phyloP scores from a whole-genome alignment of 2,113 vertebrate species.

The Leptobrachium leishanense region DNA sequence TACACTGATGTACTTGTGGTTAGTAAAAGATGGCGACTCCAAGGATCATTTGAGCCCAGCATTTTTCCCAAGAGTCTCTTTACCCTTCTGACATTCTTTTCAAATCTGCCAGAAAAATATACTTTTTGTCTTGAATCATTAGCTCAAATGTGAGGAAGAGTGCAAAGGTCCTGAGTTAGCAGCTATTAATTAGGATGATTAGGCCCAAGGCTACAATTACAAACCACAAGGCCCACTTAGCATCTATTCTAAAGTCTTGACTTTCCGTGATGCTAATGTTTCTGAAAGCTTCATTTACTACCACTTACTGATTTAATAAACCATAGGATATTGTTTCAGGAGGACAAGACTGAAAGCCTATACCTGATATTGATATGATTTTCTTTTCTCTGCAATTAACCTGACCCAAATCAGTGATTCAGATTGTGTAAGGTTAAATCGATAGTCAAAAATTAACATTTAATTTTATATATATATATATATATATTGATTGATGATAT shows the following conservation, averaged over 20 bases:
- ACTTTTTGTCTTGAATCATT: slow-evolving; percentile 59
- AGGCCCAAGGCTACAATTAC: slow-evolving; percentile 88
- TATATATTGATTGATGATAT: too few species aligned
- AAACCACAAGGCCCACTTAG: slow-evolving; percentile 90
- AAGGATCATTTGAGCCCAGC: slow-evolving; percentile 67
- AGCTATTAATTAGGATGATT: slow-evolving; percentile 97
- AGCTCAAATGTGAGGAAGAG: slow-evolving; percentile 61
- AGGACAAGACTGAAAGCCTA: slow-evolving; percentile 72
- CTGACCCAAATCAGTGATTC: background rate
- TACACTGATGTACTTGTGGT: slow-evolving; percentile 80
- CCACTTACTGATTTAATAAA: slow-evolving; percentile 84
- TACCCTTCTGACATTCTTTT: slow-evolving; percentile 76
- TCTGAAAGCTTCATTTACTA: slow-evolving; percentile 78
- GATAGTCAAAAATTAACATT: too few species aligned
- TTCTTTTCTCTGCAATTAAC: slow-evolving; percentile 58
- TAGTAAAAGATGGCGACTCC: slow-evolving; percentile 71
- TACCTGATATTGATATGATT: slow-evolving; percentile 78
- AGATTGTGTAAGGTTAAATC: too few species aligned
- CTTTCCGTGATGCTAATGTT: slow-evolving; percentile 72
- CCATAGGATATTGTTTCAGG: slow-evolving; percentile 80
- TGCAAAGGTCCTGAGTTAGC: slow-evolving; percentile 70
- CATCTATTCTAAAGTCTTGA: slow-evolving; percentile 68
- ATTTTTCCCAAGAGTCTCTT: slow-evolving; percentile 77
- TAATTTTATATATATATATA: too few species aligned
- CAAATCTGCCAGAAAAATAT: slow-evolving; percentile 64